Base-by-base conservation (phyloP, 2,888 invertebrate genomes). In the Leptinotarsa peninsularis region DNA sequence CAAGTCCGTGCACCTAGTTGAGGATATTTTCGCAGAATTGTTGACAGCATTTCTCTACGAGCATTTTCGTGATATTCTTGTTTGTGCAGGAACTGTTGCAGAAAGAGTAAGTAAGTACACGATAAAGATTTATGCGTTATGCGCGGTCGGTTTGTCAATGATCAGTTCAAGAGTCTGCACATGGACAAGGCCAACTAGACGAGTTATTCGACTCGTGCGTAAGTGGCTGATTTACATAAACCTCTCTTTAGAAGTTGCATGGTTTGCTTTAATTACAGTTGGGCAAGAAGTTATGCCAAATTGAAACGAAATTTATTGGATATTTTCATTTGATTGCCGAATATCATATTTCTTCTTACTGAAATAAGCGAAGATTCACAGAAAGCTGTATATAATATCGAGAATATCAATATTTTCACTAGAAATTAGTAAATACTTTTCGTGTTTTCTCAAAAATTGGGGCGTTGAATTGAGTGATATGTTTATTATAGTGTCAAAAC, bases 131-230 rank as follows among this genome's bases (percentile, higher is more conserved):
- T 72, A 72, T 69, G 72, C 49, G 73, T 76, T 71, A 79, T 76
- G 79, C 80, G 73, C 73, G 80, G 76, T 80, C 75, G 78, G 77
- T 81, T 80, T 81, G 82, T 81, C 81, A 82, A 81, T 78, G 82
- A 79, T 78, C 77, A 79, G 78, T 79, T 80, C 81, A 73, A 79
- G 79, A 78, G 78, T 76, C 79, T 81, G 82, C 81, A 81, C 79
- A 78, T 75, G 82, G 82, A 82, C 85, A 85, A 85, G 85, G 85
- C 83, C 85, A 84, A 84, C 84, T 82, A 81, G 84, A 83, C 83
- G 78, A 81, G 82, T 83, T 84, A 82, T 79, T 79, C 81, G 74
- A 81, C 82, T 80, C 82, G 81, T 83, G 82, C 80, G 81, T 80
- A 80, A 49, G 63, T 71, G 71, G 76, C 80, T 81, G 78, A 83